Conservation (phyloP, 2,797 vertebrate genomes). For the Poeciliopsis presidionis region DNA sequence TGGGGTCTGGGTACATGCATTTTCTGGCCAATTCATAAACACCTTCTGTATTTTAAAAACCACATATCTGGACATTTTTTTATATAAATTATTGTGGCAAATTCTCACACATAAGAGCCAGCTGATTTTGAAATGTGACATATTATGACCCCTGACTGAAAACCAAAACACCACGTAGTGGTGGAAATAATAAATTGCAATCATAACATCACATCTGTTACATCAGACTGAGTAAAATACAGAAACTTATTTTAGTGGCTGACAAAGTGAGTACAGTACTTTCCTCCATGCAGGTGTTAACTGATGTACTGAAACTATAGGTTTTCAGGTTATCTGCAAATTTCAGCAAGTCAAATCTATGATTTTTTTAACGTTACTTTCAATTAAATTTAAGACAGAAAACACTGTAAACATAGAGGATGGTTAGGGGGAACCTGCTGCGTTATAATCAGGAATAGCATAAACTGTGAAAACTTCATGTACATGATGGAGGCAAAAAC, state of each 20-base stretch:
- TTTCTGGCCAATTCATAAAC: background rate
- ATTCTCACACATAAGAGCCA: background rate
- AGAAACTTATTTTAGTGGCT: background rate
- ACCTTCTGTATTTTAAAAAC: background rate
- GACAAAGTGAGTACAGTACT: background rate
- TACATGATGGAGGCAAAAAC: too few species aligned
- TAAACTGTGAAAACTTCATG: too few species aligned
- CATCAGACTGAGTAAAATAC: background rate
- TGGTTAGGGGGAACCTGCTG: too few species aligned
- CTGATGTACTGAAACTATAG: background rate
- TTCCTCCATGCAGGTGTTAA: background rate
- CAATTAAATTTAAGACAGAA: too few species aligned
- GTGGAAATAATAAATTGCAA: background rate
- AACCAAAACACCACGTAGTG: background rate
- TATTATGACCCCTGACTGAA: background rate
- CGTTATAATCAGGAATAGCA: too few species aligned
- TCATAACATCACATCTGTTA: background rate
- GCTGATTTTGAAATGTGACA: background rate
- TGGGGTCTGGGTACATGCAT: background rate
- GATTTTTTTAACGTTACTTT: too few species aligned
- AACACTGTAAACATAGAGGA: too few species aligned
- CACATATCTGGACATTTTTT: background rate
- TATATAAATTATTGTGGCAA: background rate
- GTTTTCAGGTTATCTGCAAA: background rate
- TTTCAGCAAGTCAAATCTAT: too few species aligned